Base-by-base conservation (phyloP, 2,888 invertebrate species). In the Ceraclea dissimilis region DNA sequence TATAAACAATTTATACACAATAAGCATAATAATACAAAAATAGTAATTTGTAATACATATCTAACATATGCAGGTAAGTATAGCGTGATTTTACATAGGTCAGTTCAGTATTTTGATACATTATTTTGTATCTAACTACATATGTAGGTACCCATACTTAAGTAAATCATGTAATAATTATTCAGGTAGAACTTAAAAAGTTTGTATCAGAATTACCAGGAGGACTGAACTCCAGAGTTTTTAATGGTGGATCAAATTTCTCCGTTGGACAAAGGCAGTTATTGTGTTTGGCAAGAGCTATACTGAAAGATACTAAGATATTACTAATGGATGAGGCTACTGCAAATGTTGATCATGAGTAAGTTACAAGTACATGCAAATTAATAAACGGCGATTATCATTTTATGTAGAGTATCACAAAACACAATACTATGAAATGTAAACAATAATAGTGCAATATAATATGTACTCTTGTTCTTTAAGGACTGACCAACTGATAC, bases 281-380 rank as follows among this genome's bases (percentile, higher is more conserved):
- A 50, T 72, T 88, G 49, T 88, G 88, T 65, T 72, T 88, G 18
- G 87, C 86, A 0, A 70, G 88, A 17, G 87, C 88, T 0, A 82
- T 87, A 11, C 74, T 88, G 0, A 67, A 87, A 77, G 67, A 87
- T 78, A 73, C 88, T 80, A 49, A 83, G 77, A 60, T 90, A 46
- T 74, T 88, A 0, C 75, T 88, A n/a, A 69, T 88, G 49, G 88
- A 88, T 57, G 94, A 94, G 74, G 93, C 93, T 1, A 93, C 93
- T 0, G 93, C 93, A 1, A 93, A 92, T 67, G 90, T 93, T 0
- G 93, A 94, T 70, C 85, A 85, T 19, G 82, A 85, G 87, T 88
- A 70, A 46, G 46, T 43, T 43, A 5, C 13, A 43, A 26, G 4
- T 26, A 26, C 4, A 26, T 26, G 10, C 26, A 26, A 26, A 26